Evolutionary conservation across 2,113 vertebrate species (phyloP), one percentile per base, ranked within the genome.

Genomic region (Fregetta grallaria): DNA sequence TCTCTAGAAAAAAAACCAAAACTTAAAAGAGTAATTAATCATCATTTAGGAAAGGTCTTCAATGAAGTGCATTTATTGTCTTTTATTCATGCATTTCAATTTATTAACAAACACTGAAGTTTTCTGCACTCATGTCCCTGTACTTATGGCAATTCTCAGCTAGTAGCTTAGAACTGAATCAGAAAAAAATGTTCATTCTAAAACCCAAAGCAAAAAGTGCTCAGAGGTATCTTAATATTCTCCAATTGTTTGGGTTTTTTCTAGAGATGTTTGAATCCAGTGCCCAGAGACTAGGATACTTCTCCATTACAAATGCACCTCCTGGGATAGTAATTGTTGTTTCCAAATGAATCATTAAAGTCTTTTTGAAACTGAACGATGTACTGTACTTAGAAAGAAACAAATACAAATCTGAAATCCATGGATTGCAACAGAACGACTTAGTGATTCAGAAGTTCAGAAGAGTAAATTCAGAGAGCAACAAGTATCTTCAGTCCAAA

Each of bases 21-120:
- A 45, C 72, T 96, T 93, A 90, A 90, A 97, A 92, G 93, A 92
- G 45, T 71, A 97, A 98, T 98, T 97, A 96, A 97, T 96, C 95
- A 90, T 97, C 52, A 91, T 96, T 96, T 96, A 83, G 58, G 65
- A 96, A 95, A 94, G 63, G 67, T 93, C 73, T 72, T 93, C 44
- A 26, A 52, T 91, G 47, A 96, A 95, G 67, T 78, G 19, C 56
- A 61, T 86, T 94, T 97, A 86, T 63, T 91, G 22, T 53, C 45
- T 94, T 93, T 96, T 83, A 88, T 78, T 82, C 42, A 75, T 15
- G 20, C 53, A 36, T 85, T 72, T 27, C 29, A 67, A 71, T 81
- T 96, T 91, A 65, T 79, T 53, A 92, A 53, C 21, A 96, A 96
- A 42, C 77, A 75, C 30, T 34, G 50, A 92, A 56, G 45, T 76